Percentiles rank a stretch among this genome's conserved stretches.
phyloP scores from a whole-genome alignment of 2,797 vertebrate genomes.

The Myotis daubentonii region DNA sequence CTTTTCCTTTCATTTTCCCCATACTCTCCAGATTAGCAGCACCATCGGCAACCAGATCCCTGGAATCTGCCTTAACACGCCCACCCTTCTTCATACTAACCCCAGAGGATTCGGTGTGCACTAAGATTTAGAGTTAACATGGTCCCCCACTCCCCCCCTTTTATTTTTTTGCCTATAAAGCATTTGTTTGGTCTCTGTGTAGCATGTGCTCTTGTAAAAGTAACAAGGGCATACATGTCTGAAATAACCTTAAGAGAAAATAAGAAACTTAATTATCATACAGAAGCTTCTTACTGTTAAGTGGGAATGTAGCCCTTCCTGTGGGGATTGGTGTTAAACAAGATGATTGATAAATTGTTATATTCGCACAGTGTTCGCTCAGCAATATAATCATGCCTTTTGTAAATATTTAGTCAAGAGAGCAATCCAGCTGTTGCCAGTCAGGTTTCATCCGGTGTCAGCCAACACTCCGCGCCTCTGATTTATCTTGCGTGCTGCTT shows the following conservation, averaged over 20 bases:
- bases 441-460: conserved; percentile 86
- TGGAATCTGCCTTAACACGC: background rate
- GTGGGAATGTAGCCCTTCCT: conserved; percentile 84
- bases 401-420: conserved; percentile 91
- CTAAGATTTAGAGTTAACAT: background rate
- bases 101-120: background rate
- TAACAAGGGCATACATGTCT: conserved; percentile 63
- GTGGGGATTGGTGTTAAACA: conserved; percentile 86
- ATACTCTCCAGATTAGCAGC: background rate
- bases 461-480: conserved; percentile 83
- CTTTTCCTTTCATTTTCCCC: background rate
- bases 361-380: conserved; percentile 86
- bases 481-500: conserved; percentile 87
- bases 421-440: conserved; percentile 89
- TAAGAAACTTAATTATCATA: conserved; percentile 86
- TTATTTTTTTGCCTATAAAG: conserved; percentile 9
- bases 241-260: conserved; percentile 82
- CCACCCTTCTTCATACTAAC: background rate
- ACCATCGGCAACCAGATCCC: background rate
- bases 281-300: conserved; percentile 86
- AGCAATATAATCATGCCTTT: conserved; percentile 88
- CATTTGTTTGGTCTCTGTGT: conserved; percentile 64
- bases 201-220: conserved; percentile 73
- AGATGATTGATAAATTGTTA: conserved; percentile 91
- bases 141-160: no score